Evolutionary conservation across 2,888 invertebrate genomes (phyloP).

Genomic region (Acleris emargana): DNA sequence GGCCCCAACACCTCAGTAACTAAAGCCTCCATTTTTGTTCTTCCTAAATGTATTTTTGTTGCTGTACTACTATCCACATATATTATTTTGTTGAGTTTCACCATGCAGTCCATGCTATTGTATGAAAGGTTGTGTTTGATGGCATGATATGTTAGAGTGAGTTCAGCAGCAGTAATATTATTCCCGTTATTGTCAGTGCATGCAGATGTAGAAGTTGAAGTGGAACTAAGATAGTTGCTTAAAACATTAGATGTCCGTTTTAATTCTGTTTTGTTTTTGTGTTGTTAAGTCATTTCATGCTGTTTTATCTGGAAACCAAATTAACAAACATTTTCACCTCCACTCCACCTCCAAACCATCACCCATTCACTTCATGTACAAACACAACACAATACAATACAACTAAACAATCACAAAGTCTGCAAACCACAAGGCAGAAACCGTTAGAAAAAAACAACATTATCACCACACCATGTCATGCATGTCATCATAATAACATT

Average conservation of each 20-base stretch:
- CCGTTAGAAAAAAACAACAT: too few relatives aligned
- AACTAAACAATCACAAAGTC: too few relatives aligned
- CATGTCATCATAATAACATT: too few relatives aligned
- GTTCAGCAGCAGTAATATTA: constrained; percentile 39
- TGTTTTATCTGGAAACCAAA: constrained; percentile 36
- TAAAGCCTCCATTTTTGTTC: constrained; percentile 48
- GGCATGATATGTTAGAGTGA: constrained; percentile 46
- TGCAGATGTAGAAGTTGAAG: constrained; percentile 33
- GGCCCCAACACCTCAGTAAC: constrained; percentile 46
- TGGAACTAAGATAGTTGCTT: constrained; percentile 28
- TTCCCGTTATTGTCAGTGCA: constrained; percentile 23
- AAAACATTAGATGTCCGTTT: constrained; percentile 33
- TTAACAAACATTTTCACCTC: background rate
- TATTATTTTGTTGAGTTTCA: constrained; percentile 44
- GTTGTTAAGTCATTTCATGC: constrained; percentile 35
- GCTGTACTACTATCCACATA: constrained; percentile 42
- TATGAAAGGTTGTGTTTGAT: constrained; percentile 50
- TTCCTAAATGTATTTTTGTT: constrained; percentile 39
- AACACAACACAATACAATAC: background rate
- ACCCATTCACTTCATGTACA: background rate
- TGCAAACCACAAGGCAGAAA: too few relatives aligned
- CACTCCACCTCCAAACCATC: background rate
- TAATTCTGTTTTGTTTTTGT: constrained; percentile 34
- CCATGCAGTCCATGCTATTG: constrained; percentile 46
- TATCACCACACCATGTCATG: too few relatives aligned